phyloP scores from a whole-genome alignment of 2,113 vertebrate species.

The Corvus cornix region DNA sequence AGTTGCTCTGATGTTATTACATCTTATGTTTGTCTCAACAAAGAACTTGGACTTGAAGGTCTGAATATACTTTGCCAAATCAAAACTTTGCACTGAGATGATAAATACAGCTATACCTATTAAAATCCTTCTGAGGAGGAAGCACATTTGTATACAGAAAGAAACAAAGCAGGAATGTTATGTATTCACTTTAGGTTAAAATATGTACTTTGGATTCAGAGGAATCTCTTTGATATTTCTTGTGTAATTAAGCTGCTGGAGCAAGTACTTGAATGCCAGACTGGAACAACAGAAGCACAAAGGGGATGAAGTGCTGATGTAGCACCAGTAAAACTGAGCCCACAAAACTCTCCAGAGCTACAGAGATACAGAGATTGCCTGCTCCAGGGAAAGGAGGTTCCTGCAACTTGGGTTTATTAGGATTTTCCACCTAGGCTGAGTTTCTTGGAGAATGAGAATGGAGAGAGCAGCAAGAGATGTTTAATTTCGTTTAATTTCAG shows the following conservation, averaged over 20 bases:
- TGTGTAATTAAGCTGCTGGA: neutral
- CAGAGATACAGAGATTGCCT: neutral
- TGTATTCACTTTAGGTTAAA: neutral
- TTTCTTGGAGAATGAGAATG: neutral
- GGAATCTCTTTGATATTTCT: neutral
- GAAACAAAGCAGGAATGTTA: neutral
- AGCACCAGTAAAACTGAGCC: neutral
- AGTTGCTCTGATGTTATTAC: neutral
- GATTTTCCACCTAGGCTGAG: neutral
- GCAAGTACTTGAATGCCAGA: neutral
- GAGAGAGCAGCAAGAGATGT: neutral
- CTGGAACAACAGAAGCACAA: neutral
- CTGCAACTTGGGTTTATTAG: neutral
- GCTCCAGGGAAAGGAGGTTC: neutral
- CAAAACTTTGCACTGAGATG: neutral
- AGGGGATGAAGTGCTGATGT: neutral
- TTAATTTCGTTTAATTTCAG: slow-evolving; percentile 33
- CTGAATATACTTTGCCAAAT: neutral
- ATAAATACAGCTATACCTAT: neutral
- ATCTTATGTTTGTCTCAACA: neutral
- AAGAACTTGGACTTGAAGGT: neutral
- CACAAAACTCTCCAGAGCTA: neutral
- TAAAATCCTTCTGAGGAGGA: neutral
- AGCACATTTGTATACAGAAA: neutral
- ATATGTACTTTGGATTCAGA: neutral